These are phyloP conservation scores for Baccha elongata DNA, from an alignment of 2,888 invertebrate genomes.

Conservation along the genomic window DNA sequence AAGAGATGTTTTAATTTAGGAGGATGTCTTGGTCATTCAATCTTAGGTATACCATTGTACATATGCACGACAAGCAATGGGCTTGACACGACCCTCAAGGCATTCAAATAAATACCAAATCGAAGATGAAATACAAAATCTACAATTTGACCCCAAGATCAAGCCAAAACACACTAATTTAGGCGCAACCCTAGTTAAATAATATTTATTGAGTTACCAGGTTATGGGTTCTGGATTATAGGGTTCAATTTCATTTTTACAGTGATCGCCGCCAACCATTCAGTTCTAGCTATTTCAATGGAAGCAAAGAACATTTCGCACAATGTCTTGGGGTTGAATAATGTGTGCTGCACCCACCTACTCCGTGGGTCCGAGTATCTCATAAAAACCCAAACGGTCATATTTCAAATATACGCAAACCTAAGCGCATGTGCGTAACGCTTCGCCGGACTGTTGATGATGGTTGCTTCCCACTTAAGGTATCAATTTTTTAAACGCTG, in stretches of 20 bases:
- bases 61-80: conserved; percentile 67
- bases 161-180: conserved; percentile 66
- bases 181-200: conserved; percentile 69
- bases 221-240: conserved; percentile 62
- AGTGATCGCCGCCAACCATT: conserved; percentile 55
- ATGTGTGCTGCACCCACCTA: conserved; percentile 55
- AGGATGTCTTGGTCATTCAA: conserved; percentile 65
- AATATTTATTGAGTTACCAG: conserved; percentile 68
- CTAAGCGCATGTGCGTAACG: conserved; percentile 53
- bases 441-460: neutral
- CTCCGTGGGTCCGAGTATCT: conserved; percentile 22
- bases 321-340: conserved; percentile 60
- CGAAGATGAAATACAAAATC: conserved; percentile 39
- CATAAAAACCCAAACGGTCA: conserved; percentile 60
- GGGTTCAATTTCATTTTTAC: conserved; percentile 35
- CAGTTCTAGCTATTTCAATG: conserved; percentile 33
- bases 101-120: conserved; percentile 66
- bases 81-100: conserved; percentile 63
- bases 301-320: conserved; percentile 34
- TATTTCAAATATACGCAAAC: conserved; percentile 59
- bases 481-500: conserved; percentile 37
- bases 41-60: conserved; percentile 24
- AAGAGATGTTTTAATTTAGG: conserved; percentile 73
- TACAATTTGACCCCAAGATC: conserved; percentile 64
- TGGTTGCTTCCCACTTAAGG: conserved; percentile 15